A percentile compares a stretch with the other conserved stretches of the same genome.
Evolutionary conservation across 2,888 invertebrate genomes (phyloP).

Genomic region (Thysanoteuthis rhombus): DNA sequence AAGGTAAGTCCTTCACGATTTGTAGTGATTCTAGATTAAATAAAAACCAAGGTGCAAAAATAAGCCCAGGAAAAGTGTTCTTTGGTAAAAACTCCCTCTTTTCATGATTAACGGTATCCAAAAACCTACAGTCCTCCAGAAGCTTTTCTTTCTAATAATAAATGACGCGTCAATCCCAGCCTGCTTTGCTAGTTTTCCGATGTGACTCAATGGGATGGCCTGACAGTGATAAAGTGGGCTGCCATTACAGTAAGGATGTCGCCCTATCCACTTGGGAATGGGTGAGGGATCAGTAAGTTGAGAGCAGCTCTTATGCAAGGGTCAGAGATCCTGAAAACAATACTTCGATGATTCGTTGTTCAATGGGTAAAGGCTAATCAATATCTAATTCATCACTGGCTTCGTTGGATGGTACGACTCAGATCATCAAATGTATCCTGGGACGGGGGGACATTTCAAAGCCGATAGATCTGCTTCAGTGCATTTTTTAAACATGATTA

Average conservation of each 20-base stretch:
- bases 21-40: neutral
- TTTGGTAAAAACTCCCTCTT: neutral
- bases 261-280: neutral
- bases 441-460: neutral
- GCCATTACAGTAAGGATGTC: neutral
- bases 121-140: neutral
- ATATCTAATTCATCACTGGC: neutral
- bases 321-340: neutral
- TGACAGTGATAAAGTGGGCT: conserved; percentile 12
- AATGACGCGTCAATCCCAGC: neutral
- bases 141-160: neutral
- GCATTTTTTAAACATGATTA: neutral
- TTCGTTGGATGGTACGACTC: neutral
- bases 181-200: neutral
- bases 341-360: conserved; percentile 12
- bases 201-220: neutral
- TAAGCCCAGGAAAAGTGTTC: neutral
- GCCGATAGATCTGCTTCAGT: neutral
- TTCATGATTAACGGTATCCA: neutral
- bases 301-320: neutral
- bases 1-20: neutral
- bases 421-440: neutral
- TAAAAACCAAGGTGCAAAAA: neutral
- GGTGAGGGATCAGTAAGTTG: neutral
- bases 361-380: neutral